Evolutionary conservation across 1,140 invertebrate genomes (phyloP).

Genomic region (Eulimnadia texana): DNA sequence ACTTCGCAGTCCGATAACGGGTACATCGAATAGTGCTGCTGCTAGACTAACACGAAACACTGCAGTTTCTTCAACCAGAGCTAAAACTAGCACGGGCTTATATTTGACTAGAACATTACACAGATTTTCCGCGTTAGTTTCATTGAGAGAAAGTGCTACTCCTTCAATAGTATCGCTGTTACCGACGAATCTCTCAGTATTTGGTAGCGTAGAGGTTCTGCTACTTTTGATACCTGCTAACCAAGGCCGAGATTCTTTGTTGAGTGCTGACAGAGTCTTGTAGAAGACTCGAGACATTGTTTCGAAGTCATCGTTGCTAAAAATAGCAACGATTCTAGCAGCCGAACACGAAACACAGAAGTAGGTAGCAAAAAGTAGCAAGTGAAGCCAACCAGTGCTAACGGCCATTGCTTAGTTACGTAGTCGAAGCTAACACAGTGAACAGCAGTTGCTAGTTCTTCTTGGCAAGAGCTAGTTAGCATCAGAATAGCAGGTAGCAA

Average conservation of each 20-base stretch:
- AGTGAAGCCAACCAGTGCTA: too few relatives aligned
- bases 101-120: background rate
- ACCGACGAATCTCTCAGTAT: too few relatives aligned
- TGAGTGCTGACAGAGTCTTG: slow-evolving; percentile 13
- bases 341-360: background rate
- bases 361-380: too few relatives aligned
- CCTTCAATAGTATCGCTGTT: background rate
- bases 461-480: too few relatives aligned
- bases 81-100: background rate
- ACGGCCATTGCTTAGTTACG: too few relatives aligned
- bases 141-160: background rate
- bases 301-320: background rate
- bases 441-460: too few relatives aligned
- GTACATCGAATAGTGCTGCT: background rate
- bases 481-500: too few relatives aligned
- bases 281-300: slow-evolving; percentile 11
- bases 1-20: background rate
- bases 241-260: too few relatives aligned
- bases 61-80: background rate
- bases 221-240: background rate
- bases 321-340: slow-evolving; percentile 6
- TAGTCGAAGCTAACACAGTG: too few relatives aligned
- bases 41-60: background rate
- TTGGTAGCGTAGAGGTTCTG: background rate
- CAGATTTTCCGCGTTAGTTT: background rate